Evolutionary conservation across 1,140 invertebrate species (phyloP).

Genomic region (Pentalonia nigronervosa): DNA sequence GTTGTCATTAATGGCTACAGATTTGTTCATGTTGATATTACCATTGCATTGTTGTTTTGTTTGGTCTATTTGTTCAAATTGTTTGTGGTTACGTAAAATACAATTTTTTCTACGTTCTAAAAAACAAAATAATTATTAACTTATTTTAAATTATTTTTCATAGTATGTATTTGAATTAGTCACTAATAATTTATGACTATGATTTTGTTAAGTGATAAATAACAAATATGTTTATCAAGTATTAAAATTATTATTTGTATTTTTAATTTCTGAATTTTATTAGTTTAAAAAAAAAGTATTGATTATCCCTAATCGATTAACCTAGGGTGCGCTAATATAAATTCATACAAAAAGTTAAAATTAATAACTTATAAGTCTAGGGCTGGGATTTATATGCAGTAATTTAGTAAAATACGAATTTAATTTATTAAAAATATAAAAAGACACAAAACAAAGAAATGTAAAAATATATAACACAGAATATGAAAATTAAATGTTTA

Average conservation of each 20-base stretch:
- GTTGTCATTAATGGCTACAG: conserved; percentile 1
- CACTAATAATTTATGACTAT: not conserved
- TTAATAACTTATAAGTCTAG: not conserved
- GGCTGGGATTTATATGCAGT: too few relatives aligned
- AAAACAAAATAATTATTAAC: not conserved
- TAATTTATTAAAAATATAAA: too few relatives aligned
- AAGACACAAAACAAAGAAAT: too few relatives aligned
- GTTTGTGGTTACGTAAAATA: conserved; percentile 43
- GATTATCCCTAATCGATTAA: not conserved
- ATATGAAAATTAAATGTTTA: too few relatives aligned
- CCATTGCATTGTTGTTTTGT: conserved; percentile 38
- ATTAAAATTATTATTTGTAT: not conserved
- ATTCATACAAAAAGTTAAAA: not conserved
- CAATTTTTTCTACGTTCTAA: conserved; percentile 52
- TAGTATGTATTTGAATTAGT: not conserved
- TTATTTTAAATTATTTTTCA: not conserved
- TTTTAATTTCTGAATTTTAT: not conserved
- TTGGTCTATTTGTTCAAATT: conserved; percentile 32
- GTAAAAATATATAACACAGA: too few relatives aligned
- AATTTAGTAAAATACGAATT: too few relatives aligned
- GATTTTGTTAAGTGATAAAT: too few relatives aligned
- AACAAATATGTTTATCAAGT: not conserved
- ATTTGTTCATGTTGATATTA: not conserved
- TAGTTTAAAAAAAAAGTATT: not conserved
- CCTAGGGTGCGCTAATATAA: not conserved